Conservation (phyloP, 2,113 vertebrate species). For the Eurypyga helias region DNA sequence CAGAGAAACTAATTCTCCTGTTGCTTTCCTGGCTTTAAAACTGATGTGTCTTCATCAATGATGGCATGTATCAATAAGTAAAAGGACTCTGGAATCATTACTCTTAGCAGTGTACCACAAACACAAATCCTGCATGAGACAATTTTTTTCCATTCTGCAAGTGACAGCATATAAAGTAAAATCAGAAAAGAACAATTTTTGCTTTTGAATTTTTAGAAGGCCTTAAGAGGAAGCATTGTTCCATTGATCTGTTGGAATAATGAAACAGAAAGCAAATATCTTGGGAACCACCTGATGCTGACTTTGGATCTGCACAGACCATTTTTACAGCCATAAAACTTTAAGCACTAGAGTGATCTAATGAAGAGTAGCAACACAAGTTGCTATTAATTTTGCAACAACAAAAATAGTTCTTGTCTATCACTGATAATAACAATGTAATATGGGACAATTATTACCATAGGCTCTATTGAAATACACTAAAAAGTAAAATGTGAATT, state of each 20-base stretch:
- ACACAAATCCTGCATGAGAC: not conserved
- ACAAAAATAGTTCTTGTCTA: not conserved
- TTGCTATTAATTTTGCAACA: not conserved
- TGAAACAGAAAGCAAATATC: not conserved
- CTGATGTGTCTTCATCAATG: not conserved
- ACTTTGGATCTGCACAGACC: not conserved
- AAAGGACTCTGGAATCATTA: not conserved
- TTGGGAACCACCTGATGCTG: not conserved
- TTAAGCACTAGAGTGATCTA: not conserved
- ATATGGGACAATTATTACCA: not conserved
- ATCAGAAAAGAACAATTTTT: not conserved
- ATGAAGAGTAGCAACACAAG: not conserved
- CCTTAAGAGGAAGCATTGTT: not conserved
- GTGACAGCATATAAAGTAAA: not conserved
- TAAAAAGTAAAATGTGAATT: not conserved
- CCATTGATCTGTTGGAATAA: not conserved
- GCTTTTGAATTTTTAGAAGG: not conserved
- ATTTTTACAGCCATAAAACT: not conserved
- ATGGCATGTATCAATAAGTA: accelerated
- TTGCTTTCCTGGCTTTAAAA: not conserved
- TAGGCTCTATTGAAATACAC: not conserved
- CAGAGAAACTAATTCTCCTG: not conserved
- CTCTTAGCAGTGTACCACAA: not conserved
- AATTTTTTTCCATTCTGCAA: not conserved
- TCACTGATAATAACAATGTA: not conserved